Evolutionary conservation across 2,113 vertebrate species (phyloP).

Genomic region (Monarcha castaneiventris): DNA sequence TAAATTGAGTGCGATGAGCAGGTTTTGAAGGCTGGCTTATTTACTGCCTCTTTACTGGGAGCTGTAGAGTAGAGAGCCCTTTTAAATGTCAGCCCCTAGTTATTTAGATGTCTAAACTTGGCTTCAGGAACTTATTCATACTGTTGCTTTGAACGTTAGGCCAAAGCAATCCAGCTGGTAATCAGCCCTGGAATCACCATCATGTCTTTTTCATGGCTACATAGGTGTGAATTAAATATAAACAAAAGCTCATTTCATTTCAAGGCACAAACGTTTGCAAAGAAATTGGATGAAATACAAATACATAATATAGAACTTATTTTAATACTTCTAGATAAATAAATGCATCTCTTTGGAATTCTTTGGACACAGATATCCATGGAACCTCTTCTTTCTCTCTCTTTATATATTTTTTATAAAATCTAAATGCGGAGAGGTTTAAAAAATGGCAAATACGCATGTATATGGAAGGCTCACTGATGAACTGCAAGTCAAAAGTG

Average conservation of each 20-base stretch:
- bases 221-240: constrained; percentile 23
- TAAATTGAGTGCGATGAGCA: not conserved
- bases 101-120: constrained; percentile 3
- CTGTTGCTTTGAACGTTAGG: not conserved
- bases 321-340: constrained; percentile 61
- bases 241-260: constrained; percentile 39
- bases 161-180: constrained; percentile 19
- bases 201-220: constrained; percentile 18
- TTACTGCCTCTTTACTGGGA: constrained; percentile 14
- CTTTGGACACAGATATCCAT: constrained; percentile 60
- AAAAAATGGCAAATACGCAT: constrained; percentile 56
- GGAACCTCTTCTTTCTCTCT: constrained; percentile 50
- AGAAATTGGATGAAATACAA: constrained; percentile 49
- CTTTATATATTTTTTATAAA: constrained; percentile 59
- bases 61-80: constrained; percentile 55
- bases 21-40: constrained; percentile 21
- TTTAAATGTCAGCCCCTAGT: constrained; percentile 51
- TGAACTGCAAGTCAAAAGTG: constrained; percentile 66
- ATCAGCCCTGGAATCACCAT: constrained; percentile 8
- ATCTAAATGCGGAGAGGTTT: constrained; percentile 53
- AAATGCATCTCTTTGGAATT: constrained; percentile 61
- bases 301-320: constrained; percentile 46
- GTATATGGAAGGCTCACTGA: constrained; percentile 49
- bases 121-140: constrained; percentile 32
- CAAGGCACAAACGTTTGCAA: constrained; percentile 69